A percentile compares a stretch with the other conserved stretches of the same genome.
Evolutionary conservation across 2,797 vertebrate species (phyloP).

Genomic region (Malacoraja senta): DNA sequence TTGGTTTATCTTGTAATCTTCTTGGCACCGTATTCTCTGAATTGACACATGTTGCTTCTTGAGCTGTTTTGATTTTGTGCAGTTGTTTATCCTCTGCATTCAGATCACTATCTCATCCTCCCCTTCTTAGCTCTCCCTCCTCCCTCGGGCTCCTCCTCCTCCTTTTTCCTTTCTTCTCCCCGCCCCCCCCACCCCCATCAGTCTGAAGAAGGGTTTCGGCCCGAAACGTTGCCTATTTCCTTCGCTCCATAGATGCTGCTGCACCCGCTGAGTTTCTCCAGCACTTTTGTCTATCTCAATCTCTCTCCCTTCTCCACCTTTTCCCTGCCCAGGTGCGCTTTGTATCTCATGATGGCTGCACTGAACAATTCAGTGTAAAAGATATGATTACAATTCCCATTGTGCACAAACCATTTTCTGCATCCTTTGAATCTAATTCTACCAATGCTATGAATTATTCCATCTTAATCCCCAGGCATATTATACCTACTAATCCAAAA

Average conservation of each 20-base stretch:
- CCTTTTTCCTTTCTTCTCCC: too few relatives aligned
- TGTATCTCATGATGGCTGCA: background rate
- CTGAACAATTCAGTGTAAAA: background rate
- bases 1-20: background rate
- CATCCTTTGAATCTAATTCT: background rate
- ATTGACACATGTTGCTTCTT: background rate
- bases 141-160: too few relatives aligned
- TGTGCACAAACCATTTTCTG: background rate
- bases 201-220: too few relatives aligned
- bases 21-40: background rate
- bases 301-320: background rate
- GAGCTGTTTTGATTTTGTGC: background rate
- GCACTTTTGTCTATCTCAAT: slow-evolving; percentile 30
- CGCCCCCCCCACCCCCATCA: too few relatives aligned
- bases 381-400: slow-evolving; percentile 13
- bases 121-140: too few relatives aligned
- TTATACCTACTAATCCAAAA: background rate
- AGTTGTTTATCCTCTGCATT: background rate
- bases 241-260: too few relatives aligned
- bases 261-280: too few relatives aligned
- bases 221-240: too few relatives aligned
- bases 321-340: slow-evolving; percentile 7
- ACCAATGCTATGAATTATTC: background rate
- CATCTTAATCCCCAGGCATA: background rate
- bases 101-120: slow-evolving; percentile 34